Conservation (phyloP, 2,888 invertebrate genomes). For the Lasioglossum pauxillum region DNA sequence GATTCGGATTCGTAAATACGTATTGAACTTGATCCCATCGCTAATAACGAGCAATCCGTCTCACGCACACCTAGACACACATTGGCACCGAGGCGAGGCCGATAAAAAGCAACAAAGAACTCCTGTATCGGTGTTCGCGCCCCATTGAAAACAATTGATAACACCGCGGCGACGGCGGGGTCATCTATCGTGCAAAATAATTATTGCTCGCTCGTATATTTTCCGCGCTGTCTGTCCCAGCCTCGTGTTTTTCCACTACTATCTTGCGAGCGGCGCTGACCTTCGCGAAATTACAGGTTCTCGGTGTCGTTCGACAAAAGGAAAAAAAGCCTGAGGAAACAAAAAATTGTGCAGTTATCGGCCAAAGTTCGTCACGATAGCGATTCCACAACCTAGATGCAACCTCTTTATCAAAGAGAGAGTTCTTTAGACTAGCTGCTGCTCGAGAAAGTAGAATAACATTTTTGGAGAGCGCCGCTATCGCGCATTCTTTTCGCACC, state of each 20-base stretch:
- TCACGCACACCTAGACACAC: constrained; percentile 24
- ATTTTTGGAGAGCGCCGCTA: neutral
- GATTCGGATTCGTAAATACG: neutral
- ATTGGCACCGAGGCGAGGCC: constrained; percentile 27
- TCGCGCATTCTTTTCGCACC: neutral
- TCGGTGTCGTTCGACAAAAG: neutral
- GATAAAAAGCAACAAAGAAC: constrained; percentile 71
- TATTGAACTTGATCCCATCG: neutral
- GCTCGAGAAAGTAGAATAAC: constrained; percentile 5
- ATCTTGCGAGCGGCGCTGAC: neutral
- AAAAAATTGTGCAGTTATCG: neutral
- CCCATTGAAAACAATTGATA: constrained; percentile 74
- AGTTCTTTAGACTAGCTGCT: neutral
- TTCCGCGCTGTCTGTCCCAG: constrained; percentile 23
- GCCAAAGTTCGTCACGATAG: neutral
- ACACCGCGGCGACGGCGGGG: constrained; percentile 56
- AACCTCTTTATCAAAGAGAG: constrained; percentile 4
- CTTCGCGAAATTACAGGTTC: constrained; percentile 12
- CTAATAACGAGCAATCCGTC: neutral
- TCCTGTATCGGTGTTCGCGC: constrained; percentile 61
- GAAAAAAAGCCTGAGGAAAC: neutral
- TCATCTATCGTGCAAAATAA: constrained; percentile 70
- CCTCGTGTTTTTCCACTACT: constrained; percentile 61
- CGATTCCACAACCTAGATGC: neutral
- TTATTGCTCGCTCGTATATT: constrained; percentile 49